These are phyloP conservation scores for Ascaphus truei DNA, from an alignment of 2,113 vertebrate species.

Conservation along the genomic window DNA sequence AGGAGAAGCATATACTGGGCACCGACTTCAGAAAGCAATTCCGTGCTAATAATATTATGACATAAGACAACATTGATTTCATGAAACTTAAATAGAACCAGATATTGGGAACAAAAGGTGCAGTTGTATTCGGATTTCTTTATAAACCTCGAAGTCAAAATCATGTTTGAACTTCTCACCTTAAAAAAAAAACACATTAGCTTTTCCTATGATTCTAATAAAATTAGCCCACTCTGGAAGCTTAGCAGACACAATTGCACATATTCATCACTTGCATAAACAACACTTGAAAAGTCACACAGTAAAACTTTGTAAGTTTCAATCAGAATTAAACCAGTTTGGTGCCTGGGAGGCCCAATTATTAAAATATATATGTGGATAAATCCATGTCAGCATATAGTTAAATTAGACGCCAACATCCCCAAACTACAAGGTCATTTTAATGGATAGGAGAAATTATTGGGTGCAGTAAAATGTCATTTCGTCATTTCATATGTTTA, in stretches of 20 bases:
- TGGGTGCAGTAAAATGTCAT: no score
- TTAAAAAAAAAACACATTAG: conserved; percentile 36
- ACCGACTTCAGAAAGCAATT: conserved; percentile 11
- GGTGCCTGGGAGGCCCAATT: neutral
- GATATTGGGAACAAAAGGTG: conserved; percentile 25
- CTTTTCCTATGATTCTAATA: conserved; percentile 8
- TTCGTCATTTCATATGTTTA: no score
- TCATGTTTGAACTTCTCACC: conserved; percentile 38
- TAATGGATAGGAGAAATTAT: no score
- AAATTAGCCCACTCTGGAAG: conserved; percentile 24
- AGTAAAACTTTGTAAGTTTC: neutral
- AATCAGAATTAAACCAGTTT: neutral
- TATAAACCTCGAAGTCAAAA: conserved; percentile 26
- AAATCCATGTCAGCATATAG: neutral
- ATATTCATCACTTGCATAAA: conserved; percentile 42
- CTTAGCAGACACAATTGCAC: conserved; percentile 33
- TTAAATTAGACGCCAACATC: neutral
- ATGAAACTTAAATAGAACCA: conserved; percentile 32
- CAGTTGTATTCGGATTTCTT: conserved; percentile 19
- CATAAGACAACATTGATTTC: conserved; percentile 28
- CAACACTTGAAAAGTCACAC: no score
- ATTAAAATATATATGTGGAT: neutral
- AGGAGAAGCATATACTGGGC: conserved; percentile 8
- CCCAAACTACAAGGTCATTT: neutral
- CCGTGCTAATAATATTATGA: conserved; percentile 35